phyloP scores from a whole-genome alignment of 1,140 invertebrate species.

The Bombus sylvicola region DNA sequence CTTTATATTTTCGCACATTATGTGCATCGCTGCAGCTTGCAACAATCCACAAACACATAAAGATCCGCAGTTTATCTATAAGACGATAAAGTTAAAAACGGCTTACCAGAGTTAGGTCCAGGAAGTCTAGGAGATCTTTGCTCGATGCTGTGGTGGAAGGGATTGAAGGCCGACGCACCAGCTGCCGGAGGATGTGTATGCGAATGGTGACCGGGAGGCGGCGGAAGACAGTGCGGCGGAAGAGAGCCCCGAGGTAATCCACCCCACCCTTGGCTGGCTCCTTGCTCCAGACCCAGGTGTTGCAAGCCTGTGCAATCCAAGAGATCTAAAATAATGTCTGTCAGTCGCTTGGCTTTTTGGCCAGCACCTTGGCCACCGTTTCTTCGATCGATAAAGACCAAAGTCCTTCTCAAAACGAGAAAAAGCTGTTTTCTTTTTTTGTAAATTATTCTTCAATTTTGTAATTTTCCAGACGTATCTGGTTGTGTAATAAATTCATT shows the following conservation, averaged over 20 bases:
- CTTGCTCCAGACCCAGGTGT: constrained; percentile 80
- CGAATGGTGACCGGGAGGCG: constrained; percentile 79
- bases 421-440: not conserved
- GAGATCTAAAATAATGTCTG: constrained; percentile 65
- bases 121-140: constrained; percentile 79
- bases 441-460: too few relatives aligned
- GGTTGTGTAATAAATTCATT: too few relatives aligned
- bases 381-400: not conserved
- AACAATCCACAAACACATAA: too few relatives aligned
- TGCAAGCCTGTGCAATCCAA: constrained; percentile 77
- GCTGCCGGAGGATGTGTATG: constrained; percentile 76
- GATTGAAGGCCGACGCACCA: constrained; percentile 81
- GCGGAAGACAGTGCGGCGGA: constrained; percentile 80
- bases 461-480: too few relatives aligned
- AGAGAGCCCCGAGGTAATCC: constrained; percentile 78
- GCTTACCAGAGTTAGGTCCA: constrained; percentile 72
- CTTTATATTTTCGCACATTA: too few relatives aligned
- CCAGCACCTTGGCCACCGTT: not conserved
- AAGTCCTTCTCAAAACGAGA: not conserved
- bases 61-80: not conserved
- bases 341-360: constrained; percentile 27
- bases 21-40: too few relatives aligned
- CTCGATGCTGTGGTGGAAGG: constrained; percentile 80
- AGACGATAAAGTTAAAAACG: not conserved
- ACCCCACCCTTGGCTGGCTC: constrained; percentile 79